Evolutionary conservation across 2,113 vertebrate genomes (phyloP).

Genomic region (Sclerurus mexicanus): DNA sequence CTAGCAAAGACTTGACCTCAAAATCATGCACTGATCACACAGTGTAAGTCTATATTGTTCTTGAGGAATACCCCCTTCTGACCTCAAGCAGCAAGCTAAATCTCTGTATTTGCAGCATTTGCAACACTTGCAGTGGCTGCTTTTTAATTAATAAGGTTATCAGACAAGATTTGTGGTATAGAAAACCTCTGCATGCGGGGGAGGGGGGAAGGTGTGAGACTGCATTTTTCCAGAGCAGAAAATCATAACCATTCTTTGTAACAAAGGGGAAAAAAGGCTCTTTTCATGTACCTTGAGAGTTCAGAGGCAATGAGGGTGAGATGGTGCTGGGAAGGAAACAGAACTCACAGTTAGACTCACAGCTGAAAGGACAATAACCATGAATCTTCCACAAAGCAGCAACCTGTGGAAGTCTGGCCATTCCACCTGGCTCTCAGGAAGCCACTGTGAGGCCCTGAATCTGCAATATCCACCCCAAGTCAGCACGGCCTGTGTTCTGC

Average conservation of each 20-base stretch:
- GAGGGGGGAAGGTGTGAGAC: rapidly evolving
- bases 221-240: not conserved
- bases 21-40: not conserved
- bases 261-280: not conserved
- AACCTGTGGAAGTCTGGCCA: not conserved
- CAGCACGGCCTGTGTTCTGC: not conserved
- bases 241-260: not conserved
- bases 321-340: not conserved
- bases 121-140: not conserved
- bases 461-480: not conserved
- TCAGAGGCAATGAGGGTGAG: not conserved
- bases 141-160: not conserved
- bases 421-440: not conserved
- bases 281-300: not conserved
- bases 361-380: not conserved
- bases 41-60: not conserved
- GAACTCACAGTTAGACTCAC: not conserved
- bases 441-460: not conserved
- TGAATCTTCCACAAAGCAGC: not conserved
- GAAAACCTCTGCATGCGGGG: not conserved
- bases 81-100: not conserved
- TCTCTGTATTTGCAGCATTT: not conserved
- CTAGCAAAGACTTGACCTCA: not conserved
- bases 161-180: not conserved
- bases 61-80: rapidly evolving